Base-by-base conservation (phyloP, 1,140 invertebrate genomes). In the Caenorhabditis tropicalis region DNA sequence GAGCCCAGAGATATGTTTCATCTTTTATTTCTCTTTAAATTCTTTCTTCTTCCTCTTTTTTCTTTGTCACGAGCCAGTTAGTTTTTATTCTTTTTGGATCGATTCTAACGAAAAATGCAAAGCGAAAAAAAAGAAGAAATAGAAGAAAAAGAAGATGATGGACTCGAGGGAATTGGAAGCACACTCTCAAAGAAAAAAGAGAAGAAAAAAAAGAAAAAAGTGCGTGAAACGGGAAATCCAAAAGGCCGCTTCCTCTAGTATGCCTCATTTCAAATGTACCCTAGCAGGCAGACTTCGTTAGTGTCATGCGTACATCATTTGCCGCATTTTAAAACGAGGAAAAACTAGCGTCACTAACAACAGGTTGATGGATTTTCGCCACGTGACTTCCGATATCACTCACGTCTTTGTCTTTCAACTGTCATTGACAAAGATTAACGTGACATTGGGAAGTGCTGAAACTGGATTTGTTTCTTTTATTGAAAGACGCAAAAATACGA, bases 331-430 rank as follows among this genome's bases (percentile, higher is more conserved):
- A 1, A 27, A 24, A 29, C 2, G 24, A 15, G 21, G 21, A 21
- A 74, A 43, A 74, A 70, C 36, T 43, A 43, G 24, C 36, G 65
- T 43, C 33, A 74, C 36, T 33, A 43, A 39, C 36, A 43, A 74
- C 65, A 74, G 65, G 65, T 74, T 74, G 65, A 74, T 74, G 36
- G 65, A 39, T 39, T 74, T 74, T 15, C 29, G n/a, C 65, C 65
- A 74, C 36, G 65, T 74, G 36, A 43, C 65, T 24, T 33, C 24
- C 7, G 29, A 39, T 74, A 24, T 74, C 36, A 74, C 27, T 74
- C 36, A 24, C 65, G 36, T 46, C 24, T 36, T 65, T n/a, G 24
- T 74, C 36, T 43, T 43, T 43, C 36, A 39, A 74, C 7, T 74
- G 36, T 43, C 36, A 24, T 43, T 24, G 65, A 74, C 36, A 74